Evolutionary conservation across 2,797 vertebrate species (phyloP).

Genomic region (Siniperca undulata): DNA sequence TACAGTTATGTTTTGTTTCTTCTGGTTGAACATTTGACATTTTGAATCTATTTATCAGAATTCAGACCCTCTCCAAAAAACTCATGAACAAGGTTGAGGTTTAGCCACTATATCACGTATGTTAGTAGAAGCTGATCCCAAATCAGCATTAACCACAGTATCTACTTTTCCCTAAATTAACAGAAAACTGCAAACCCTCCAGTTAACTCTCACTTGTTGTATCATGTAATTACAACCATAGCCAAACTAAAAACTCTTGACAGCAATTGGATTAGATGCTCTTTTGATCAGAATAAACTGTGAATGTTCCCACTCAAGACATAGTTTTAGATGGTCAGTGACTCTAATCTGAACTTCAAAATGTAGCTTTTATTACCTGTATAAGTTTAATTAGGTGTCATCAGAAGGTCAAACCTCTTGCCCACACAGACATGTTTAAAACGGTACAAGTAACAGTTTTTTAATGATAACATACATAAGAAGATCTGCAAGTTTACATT

Average conservation of each 20-base stretch:
- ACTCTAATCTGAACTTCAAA: constrained; percentile 26
- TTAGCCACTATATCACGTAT: not conserved
- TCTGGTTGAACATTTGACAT: not conserved
- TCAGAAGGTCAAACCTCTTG: constrained; percentile 9
- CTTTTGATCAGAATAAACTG: constrained; percentile 56
- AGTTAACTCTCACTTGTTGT: constrained; percentile 10
- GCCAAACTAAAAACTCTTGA: constrained; percentile 14
- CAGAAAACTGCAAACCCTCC: constrained; percentile 4
- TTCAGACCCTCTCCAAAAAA: not conserved
- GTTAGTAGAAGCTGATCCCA: not conserved
- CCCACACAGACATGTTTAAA: constrained; percentile 13
- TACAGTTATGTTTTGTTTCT: not conserved
- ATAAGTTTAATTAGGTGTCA: constrained; percentile 17
- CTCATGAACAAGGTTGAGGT: not conserved
- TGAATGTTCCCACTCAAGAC: constrained; percentile 3
- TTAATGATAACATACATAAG: not conserved
- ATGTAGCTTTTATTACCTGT: constrained; percentile 4
- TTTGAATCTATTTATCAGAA: not conserved
- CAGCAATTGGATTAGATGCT: constrained; percentile 49
- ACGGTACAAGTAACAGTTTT: not conserved
- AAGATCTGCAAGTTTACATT: not conserved
- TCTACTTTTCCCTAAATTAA: constrained; percentile 25
- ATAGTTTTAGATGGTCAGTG: constrained; percentile 11
- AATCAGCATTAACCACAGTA: constrained; percentile 2
- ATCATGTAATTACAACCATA: constrained; percentile 15